These are phyloP conservation scores for Poeciliopsis turneri DNA, from an alignment of 2,797 vertebrate species.

Conservation along the genomic window DNA sequence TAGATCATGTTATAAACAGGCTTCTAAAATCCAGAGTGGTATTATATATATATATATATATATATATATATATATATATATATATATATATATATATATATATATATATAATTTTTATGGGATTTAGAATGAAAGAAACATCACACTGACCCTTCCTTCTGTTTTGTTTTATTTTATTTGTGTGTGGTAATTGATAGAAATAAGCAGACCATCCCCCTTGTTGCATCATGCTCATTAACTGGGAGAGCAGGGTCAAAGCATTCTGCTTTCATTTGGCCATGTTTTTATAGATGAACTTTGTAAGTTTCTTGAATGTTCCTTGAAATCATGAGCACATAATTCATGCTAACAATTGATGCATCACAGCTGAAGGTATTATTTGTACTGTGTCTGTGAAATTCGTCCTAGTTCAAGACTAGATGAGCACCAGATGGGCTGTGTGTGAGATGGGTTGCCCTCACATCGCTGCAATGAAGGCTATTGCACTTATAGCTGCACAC, in stretches of 20 bases:
- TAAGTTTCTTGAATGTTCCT: constrained; percentile 13
- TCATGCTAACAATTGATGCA: not conserved
- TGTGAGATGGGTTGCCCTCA: constrained; percentile 35
- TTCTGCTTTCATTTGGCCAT: constrained; percentile 8
- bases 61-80: too few species aligned
- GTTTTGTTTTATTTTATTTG: not conserved
- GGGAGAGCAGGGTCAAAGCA: constrained; percentile 12
- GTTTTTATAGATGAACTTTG: constrained; percentile 10
- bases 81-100: too few species aligned
- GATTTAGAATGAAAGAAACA: not conserved
- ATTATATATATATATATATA: too few species aligned
- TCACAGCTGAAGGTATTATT: constrained; percentile 9
- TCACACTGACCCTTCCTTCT: constrained; percentile 8
- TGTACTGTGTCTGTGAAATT: constrained; percentile 1
- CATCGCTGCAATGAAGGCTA: constrained; percentile 31
- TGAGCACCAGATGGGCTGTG: constrained; percentile 50
- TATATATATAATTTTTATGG: not conserved
- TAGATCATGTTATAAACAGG: not conserved
- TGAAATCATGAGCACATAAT: not conserved
- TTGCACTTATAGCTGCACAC: constrained; percentile 27
- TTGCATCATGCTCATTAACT: constrained; percentile 7
- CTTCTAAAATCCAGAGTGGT: not conserved
- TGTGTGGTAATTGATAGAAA: constrained; percentile 1
- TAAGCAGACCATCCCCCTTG: constrained; percentile 1
- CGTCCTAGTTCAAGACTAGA: constrained; percentile 4